A percentile compares a stretch with the other conserved stretches of the same genome.
phyloP scores from a whole-genome alignment of 2,797 vertebrate genomes.

The Neostethus bicornis region DNA sequence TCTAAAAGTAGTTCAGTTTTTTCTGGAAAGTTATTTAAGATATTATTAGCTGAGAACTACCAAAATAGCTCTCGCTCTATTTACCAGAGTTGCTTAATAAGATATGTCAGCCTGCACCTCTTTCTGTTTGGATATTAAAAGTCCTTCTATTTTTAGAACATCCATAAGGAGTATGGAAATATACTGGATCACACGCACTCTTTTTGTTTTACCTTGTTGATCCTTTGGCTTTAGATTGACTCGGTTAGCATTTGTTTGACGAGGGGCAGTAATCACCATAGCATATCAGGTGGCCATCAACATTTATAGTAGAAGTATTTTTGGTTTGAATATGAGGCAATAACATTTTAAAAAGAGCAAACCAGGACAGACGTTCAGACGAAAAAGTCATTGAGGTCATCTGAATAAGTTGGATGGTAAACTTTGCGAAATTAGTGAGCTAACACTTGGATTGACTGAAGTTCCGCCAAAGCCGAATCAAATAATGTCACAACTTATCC shows the following conservation, averaged over 20 bases:
- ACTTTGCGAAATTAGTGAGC: conserved; percentile 1
- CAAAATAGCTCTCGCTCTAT: neutral
- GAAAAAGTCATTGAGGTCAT: neutral
- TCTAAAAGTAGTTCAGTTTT: neutral
- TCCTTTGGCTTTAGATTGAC: neutral
- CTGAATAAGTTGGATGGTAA: conserved; percentile 4
- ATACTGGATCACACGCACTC: neutral
- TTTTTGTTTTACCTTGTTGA: neutral
- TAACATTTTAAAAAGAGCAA: conserved; percentile 1
- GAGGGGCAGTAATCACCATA: neutral
- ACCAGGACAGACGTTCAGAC: neutral
- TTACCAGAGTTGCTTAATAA: neutral
- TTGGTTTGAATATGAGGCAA: neutral
- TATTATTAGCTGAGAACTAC: neutral
- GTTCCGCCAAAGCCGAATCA: conserved; percentile 3
- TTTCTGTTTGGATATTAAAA: neutral
- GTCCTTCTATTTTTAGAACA: neutral
- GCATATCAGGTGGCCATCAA: neutral
- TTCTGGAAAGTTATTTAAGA: too few species aligned
- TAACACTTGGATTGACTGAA: conserved; percentile 16
- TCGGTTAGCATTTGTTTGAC: neutral
- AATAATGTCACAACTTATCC: conserved; percentile 7
- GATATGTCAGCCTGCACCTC: too few species aligned
- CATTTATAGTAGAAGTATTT: neutral
- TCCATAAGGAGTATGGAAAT: neutral